A percentile compares a stretch with the other conserved stretches of the same genome.
Evolutionary conservation across 2,113 vertebrate species (phyloP).

Genomic region (Gopherus flavomarginatus): DNA sequence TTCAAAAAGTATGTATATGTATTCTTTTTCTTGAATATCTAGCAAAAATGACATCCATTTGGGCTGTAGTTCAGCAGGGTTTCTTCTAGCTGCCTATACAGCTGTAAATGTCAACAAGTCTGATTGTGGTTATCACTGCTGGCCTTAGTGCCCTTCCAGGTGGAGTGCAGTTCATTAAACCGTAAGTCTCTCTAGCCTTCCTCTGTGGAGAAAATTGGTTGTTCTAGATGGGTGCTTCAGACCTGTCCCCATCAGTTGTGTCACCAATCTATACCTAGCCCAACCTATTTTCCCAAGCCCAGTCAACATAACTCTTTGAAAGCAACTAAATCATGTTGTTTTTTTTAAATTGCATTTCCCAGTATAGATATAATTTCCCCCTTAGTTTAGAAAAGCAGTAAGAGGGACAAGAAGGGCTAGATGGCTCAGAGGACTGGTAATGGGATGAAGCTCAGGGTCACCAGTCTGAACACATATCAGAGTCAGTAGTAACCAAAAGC

Average conservation of each 20-base stretch:
- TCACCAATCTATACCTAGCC: too few relatives aligned
- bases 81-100: background rate
- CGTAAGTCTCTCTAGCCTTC: background rate
- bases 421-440: fast-evolving
- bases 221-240: background rate
- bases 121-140: background rate
- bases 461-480: fast-evolving
- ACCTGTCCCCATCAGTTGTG: too few relatives aligned
- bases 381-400: background rate
- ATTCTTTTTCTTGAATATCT: background rate
- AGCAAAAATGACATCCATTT: background rate
- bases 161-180: background rate
- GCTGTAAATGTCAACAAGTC: background rate
- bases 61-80: background rate
- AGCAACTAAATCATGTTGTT: background rate
- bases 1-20: background rate
- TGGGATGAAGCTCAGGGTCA: background rate
- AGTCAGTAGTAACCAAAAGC: background rate
- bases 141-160: background rate
- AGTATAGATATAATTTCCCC: fast-evolving
- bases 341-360: fast-evolving
- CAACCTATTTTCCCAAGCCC: background rate
- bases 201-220: background rate
- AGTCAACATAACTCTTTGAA: background rate
- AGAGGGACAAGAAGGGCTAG: fast-evolving